phyloP scores from a whole-genome alignment of 2,113 vertebrate species.

The Lepus europaeus region DNA sequence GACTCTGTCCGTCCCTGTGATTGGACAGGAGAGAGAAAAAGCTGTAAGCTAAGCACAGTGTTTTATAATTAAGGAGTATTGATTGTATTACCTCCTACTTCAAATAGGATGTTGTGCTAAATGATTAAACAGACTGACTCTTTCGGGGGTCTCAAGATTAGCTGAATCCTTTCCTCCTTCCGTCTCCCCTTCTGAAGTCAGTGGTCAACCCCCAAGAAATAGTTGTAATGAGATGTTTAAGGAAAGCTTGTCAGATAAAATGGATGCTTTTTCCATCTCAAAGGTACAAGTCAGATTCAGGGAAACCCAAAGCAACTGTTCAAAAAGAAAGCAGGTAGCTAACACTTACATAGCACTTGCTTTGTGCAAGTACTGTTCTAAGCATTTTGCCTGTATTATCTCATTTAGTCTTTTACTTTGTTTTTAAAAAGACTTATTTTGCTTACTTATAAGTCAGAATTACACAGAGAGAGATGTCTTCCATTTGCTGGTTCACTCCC shows the following conservation, averaged over 20 bases:
- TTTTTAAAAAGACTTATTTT: too few relatives aligned
- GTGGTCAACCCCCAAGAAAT: background rate
- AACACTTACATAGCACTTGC: background rate
- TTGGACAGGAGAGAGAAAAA: conserved; percentile 41
- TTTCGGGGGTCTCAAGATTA: background rate
- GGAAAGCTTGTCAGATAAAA: conserved; percentile 17
- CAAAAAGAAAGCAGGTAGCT: conserved; percentile 30
- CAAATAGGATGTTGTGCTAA: background rate
- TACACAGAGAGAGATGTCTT: too few relatives aligned
- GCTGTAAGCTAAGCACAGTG: background rate
- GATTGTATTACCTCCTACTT: background rate
- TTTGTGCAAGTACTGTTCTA: background rate
- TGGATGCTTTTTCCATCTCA: background rate
- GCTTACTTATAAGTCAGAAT: too few relatives aligned
- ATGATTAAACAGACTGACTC: background rate
- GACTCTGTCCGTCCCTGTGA: conserved; percentile 55
- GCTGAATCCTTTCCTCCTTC: background rate
- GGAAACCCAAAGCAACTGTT: conserved; percentile 33
- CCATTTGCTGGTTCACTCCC: too few relatives aligned
- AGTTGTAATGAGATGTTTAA: conserved; percentile 11
- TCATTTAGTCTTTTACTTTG: background rate
- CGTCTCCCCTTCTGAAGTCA: conserved; percentile 7
- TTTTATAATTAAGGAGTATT: background rate
- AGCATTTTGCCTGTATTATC: conserved; percentile 28
- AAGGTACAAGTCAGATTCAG: background rate